Percentiles rank a stretch among this genome's conserved stretches.
Conservation (phyloP, 2,113 vertebrate species). For the Lasiurus borealis region DNA sequence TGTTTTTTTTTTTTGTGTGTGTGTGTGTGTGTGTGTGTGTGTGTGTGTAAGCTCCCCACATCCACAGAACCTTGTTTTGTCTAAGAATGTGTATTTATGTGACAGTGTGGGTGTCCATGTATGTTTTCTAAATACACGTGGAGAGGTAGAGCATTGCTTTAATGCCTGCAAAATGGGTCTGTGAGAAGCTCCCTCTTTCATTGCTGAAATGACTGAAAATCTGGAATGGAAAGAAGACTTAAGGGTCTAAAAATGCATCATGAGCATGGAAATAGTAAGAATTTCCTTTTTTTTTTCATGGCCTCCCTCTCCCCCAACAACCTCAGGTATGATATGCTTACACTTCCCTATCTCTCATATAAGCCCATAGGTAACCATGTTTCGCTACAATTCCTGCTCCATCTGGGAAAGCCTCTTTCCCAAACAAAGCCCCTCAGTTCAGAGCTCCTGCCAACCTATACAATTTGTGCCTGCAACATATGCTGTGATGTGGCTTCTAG, state of each 20-base stretch:
- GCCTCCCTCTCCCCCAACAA: background rate
- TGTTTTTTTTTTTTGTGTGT: too few relatives aligned
- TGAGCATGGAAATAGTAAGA: background rate
- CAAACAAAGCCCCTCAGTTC: background rate
- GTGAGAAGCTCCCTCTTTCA: background rate
- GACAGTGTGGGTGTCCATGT: background rate
- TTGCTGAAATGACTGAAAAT: conserved; percentile 37
- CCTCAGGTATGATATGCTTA: background rate
- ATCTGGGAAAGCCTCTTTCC: conserved; percentile 27
- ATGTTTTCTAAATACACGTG: background rate
- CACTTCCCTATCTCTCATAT: background rate
- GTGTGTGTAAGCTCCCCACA: background rate
- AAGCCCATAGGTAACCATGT: background rate
- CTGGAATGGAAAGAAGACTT: background rate
- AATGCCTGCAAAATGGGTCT: background rate
- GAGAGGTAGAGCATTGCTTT: background rate
- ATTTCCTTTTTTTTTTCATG: background rate
- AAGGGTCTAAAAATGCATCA: background rate
- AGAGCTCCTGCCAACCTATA: background rate
- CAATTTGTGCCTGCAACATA: conserved; percentile 14
- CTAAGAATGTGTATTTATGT: background rate
- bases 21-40: too few relatives aligned
- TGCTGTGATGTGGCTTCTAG: conserved; percentile 20
- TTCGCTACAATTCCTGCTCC: background rate
- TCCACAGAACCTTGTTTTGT: background rate